Evolutionary conservation across 2,113 vertebrate genomes (phyloP), one percentile per base, ranked within the genome.

Genomic region (Struthidea cinerea): DNA sequence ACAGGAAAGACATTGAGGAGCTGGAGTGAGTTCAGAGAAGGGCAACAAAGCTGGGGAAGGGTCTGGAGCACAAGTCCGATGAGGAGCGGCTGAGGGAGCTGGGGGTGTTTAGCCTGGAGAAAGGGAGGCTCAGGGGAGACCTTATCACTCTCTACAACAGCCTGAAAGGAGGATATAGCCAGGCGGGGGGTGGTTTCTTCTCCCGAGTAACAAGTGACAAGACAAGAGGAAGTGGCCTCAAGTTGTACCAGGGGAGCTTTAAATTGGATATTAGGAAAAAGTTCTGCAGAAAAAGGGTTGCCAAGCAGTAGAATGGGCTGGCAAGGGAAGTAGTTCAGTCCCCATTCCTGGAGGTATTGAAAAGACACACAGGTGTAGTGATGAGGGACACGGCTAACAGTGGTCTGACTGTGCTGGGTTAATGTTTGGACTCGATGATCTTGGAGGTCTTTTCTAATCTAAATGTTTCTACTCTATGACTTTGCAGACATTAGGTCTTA

Each of bases 131-230:
- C 6, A 14, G 15, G 6, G 8, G 10, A 1, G 30, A 32, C 3
- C 7, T 42, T 32, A 23, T 2, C 7, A 4, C 32, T 73, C 18
- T 15, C 11, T 42, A 13, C 15, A 33, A 2, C 18, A 19, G 19
- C 33, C 33, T 28, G 15, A 33, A 33, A 65, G 67, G 59, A n/a
- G 46, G 5, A 0, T 35, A 11, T 10, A 53, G 30, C 16, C 24
- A 18, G 46, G 8, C 30, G 20, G 20, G 16, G 4, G 5, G n/a
- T 0, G 0, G 11, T 53, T 20, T 47, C 9, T 89, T 69, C 21
- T 4, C 11, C 17, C n/a, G 35, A 7, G 24, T n/a, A 47, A n/a
- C 27, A 44, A 59, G 22, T 37, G 19, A 39, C 30, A 35, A 41
- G 39, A 47, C 5, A 8, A 19, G 47, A 42, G 12, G 39, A 79